Evolutionary conservation across 1,140 invertebrate genomes (phyloP).

Genomic region (Caenorhabditis brenneri): DNA sequence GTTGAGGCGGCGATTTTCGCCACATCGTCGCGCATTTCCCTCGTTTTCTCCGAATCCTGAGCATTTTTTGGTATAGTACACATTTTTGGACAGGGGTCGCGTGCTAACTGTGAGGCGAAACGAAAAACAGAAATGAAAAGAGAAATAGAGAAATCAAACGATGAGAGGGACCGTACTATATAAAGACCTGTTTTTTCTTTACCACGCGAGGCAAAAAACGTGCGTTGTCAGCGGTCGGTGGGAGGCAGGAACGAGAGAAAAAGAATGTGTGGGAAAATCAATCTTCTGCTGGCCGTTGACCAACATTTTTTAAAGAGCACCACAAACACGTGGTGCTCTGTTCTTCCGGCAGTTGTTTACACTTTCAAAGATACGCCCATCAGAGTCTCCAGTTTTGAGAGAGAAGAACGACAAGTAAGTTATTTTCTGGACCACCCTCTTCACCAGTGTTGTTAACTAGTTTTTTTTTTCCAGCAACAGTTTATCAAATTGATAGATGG

Average conservation of each 20-base stretch:
- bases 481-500: conserved; percentile 6
- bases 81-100: background rate
- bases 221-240: background rate
- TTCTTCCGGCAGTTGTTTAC: conserved; percentile 16
- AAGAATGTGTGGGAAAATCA: conserved; percentile 21
- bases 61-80: conserved; percentile 5
- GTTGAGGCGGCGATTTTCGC: conserved; percentile 15
- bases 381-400: background rate
- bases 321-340: conserved; percentile 30
- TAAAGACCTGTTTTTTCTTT: conserved; percentile 29
- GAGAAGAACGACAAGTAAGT: background rate
- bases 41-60: background rate
- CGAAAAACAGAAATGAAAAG: background rate
- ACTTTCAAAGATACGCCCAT: background rate
- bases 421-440: background rate
- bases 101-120: conserved; percentile 14
- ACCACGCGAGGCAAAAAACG: conserved; percentile 17
- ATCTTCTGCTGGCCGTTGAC: conserved; percentile 1
- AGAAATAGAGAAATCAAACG: background rate
- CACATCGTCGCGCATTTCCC: conserved; percentile 10
- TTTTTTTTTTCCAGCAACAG: background rate
- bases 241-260: background rate
- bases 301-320: conserved; percentile 25
- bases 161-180: conserved; percentile 25
- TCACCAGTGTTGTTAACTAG: background rate